Evolutionary conservation across 1,140 invertebrate species (phyloP).

Genomic region (Coelopa frigida): DNA sequence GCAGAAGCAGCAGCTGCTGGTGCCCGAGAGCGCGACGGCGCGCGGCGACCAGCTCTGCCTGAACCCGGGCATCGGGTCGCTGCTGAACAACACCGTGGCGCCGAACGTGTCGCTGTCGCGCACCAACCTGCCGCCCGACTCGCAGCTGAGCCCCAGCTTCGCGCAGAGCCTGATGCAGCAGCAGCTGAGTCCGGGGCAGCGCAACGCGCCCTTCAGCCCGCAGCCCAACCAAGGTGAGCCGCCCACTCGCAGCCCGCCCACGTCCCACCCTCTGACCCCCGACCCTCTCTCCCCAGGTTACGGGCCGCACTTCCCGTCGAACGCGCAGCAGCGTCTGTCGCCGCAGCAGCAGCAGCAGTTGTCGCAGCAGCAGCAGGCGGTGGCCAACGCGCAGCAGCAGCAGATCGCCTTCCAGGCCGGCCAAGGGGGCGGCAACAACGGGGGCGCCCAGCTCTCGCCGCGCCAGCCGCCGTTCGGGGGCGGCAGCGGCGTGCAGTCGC

Average conservation of each 20-base stretch:
- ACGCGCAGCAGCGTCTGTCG: constrained; percentile 34
- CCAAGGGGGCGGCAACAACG: constrained; percentile 1
- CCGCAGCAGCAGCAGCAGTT: constrained; percentile 34
- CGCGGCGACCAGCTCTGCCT: constrained; percentile 47
- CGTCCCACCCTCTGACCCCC: background rate
- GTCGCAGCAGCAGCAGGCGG: constrained; percentile 27
- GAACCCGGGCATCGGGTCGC: constrained; percentile 56
- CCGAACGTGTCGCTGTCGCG: constrained; percentile 69
- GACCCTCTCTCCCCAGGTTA: constrained; percentile 21
- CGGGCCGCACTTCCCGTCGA: constrained; percentile 32
- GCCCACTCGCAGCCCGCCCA: background rate
- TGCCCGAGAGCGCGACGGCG: constrained; percentile 57
- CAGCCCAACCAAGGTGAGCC: constrained; percentile 37
- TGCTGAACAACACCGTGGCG: constrained; percentile 71
- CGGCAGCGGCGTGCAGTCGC: constrained; percentile 30
- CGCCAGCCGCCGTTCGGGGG: constrained; percentile 27
- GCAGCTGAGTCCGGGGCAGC: constrained; percentile 39
- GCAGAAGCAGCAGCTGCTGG: constrained; percentile 62
- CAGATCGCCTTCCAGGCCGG: constrained; percentile 29
- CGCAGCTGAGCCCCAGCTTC: constrained; percentile 63
- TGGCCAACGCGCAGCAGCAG: constrained; percentile 29
- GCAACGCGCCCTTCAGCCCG: constrained; percentile 38
- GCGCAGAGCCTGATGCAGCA: constrained; percentile 41
- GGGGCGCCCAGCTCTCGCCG: constrained; percentile 17
- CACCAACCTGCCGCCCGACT: constrained; percentile 61